phyloP scores from a whole-genome alignment of 2,113 vertebrate species.

The Siniperca knerii region DNA sequence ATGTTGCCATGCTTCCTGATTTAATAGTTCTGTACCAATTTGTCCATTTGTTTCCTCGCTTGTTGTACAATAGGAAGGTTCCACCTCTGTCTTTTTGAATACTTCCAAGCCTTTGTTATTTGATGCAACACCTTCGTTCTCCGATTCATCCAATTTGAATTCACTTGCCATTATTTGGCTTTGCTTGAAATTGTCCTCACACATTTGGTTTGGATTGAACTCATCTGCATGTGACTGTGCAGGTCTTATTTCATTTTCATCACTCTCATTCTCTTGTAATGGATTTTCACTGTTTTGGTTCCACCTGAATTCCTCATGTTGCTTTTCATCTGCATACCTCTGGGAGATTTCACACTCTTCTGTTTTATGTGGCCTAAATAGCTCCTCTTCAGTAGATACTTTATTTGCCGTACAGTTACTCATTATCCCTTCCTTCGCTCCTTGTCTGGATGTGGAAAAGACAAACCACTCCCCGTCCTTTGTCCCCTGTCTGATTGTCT shows the following conservation, averaged over 20 bases:
- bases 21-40: slow-evolving; percentile 3
- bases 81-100: slow-evolving; percentile 19
- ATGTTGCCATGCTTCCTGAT: slow-evolving; percentile 6
- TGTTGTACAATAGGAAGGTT: slow-evolving; percentile 7
- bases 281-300: slow-evolving; percentile 44
- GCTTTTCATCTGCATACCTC: slow-evolving; percentile 57
- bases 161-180: slow-evolving; percentile 8
- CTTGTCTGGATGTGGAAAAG: slow-evolving; percentile 62
- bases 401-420: slow-evolving; percentile 51
- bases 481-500: slow-evolving; percentile 67
- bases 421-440: slow-evolving; percentile 49
- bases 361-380: slow-evolving; percentile 64
- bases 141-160: slow-evolving; percentile 11
- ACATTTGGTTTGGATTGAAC: slow-evolving; percentile 25
- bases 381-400: slow-evolving; percentile 41
- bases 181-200: slow-evolving; percentile 14
- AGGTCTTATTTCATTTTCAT: slow-evolving; percentile 44
- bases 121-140: slow-evolving; percentile 1
- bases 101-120: neutral
- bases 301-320: slow-evolving; percentile 38
- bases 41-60: slow-evolving; percentile 6
- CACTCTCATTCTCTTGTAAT: slow-evolving; percentile 33
- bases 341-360: slow-evolving; percentile 50
- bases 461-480: slow-evolving; percentile 54
- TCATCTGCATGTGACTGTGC: slow-evolving; percentile 12